Conservation (phyloP, 2,888 invertebrate species). For the Amphimallon solstitiale region DNA sequence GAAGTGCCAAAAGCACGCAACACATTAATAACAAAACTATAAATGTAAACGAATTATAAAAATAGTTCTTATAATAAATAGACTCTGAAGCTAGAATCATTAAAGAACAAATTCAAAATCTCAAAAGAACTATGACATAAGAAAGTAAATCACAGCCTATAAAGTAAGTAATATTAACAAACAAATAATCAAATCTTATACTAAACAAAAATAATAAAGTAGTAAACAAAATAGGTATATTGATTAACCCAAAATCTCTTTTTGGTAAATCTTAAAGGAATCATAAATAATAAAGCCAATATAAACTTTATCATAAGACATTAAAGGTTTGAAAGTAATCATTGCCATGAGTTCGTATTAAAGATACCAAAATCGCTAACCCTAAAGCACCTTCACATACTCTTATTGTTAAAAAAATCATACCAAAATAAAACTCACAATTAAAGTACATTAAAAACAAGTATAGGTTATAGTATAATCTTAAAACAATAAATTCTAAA, state of each 20-base stretch:
- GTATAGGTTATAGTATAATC: conserved; percentile 66
- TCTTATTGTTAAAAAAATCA: conserved; percentile 71
- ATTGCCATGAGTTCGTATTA: conserved; percentile 72
- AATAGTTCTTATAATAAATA: conserved; percentile 64
- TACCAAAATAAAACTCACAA: conserved; percentile 68
- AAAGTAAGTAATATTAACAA: conserved; percentile 63
- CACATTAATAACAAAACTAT: conserved; percentile 64
- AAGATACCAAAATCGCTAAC: conserved; percentile 67
- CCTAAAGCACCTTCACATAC: conserved; percentile 75
- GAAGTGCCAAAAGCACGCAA: too few relatives aligned
- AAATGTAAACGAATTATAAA: conserved; percentile 66
- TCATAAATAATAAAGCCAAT: conserved; percentile 64
- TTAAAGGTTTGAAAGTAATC: conserved; percentile 72
- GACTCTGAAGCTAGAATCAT: conserved; percentile 69
- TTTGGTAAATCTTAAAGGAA: conserved; percentile 66
- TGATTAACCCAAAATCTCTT: conserved; percentile 68
- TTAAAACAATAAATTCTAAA: conserved; percentile 71
- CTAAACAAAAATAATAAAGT: conserved; percentile 65
- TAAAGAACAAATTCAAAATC: conserved; percentile 70
- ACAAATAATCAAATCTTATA: conserved; percentile 58
- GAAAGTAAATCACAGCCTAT: conserved; percentile 66
- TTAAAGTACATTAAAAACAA: conserved; percentile 63
- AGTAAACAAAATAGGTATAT: conserved; percentile 65
- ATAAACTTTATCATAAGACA: conserved; percentile 70
- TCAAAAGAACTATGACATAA: conserved; percentile 68